Evolutionary conservation across 2,888 invertebrate genomes (phyloP).

Genomic region (Agelastica alni): DNA sequence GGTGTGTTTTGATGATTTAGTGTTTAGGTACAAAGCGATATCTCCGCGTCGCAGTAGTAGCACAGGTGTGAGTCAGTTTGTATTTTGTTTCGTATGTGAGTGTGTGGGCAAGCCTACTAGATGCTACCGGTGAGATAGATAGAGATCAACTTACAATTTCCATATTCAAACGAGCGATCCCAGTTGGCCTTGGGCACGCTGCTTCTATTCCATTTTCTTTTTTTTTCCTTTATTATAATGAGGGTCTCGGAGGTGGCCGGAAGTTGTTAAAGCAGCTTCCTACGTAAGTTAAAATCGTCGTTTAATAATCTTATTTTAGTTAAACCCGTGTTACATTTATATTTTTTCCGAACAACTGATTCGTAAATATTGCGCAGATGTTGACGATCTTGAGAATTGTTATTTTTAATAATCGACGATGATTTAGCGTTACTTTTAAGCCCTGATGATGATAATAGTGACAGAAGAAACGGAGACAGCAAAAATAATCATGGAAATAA

Average conservation of each 20-base stretch:
- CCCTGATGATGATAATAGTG: constrained; percentile 2
- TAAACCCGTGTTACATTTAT: too few species aligned
- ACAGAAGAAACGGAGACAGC: background rate
- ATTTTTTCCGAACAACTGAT: too few species aligned
- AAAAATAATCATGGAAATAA: background rate
- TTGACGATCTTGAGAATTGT: too few species aligned
- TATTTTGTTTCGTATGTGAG: background rate
- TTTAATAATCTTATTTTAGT: too few species aligned
- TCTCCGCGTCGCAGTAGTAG: background rate
- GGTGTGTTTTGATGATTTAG: constrained; percentile 25
- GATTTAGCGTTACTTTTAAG: too few species aligned
- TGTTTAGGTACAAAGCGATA: background rate
- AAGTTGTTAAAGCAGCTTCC: constrained; percentile 26
- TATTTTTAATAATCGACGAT: too few species aligned
- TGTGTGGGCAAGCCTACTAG: constrained; percentile 35
- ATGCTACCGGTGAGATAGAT: constrained; percentile 45
- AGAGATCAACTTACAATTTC: constrained; percentile 44
- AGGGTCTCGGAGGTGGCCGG: constrained; percentile 36
- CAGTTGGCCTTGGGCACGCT: constrained; percentile 12
- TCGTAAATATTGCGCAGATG: too few species aligned
- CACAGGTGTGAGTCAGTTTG: constrained; percentile 30
- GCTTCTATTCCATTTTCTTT: constrained; percentile 19
- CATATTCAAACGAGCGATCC: constrained; percentile 38
- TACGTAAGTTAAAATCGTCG: background rate
- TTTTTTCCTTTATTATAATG: background rate